Evolutionary conservation across 1,140 invertebrate genomes (phyloP), one percentile per base, ranked within the genome.

Genomic region (Drosophila sulfurigaster): DNA sequence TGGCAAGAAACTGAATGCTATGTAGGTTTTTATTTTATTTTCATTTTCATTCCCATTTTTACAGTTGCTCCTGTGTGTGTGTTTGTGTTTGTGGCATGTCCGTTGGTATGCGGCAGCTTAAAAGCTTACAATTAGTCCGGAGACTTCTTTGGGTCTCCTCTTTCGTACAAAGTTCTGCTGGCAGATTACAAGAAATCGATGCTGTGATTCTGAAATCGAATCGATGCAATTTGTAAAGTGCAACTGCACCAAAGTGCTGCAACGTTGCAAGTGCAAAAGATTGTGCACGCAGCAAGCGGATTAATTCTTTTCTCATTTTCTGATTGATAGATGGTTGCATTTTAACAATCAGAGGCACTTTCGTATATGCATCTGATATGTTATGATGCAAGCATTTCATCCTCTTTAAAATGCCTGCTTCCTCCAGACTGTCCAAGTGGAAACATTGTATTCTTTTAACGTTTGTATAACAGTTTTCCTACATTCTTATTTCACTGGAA

Each of bases 51-150:
- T 32, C 7, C 7, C 6, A 38, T 52, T 52, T 52, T 13, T 30
- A 48, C 11, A 52, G 30, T 15, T 54, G 15, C 11, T 43, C 11
- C 3, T 16, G n/a, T n/a, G 1, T 15, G 5, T 3, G 13, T 16
- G 15, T 48, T 7, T 38, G 6, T 38, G 0, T 43, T 11, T 38
- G 54, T 41, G 35, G 35, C n/a, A 41, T 45, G 59, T 32, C 32
- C 38, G 28, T 30, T 25, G 56, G 41, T 13, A 59, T 62, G 71
- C 57, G 41, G 49, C 49, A 75, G 71, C 71, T 78, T 78, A 70
- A 70, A 54, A 65, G 76, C 59, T 78, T 78, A 75, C 52, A 63
- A 78, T 75, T 78, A 78, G 76, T 59, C 32, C 41, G 45, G 32
- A 54, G 28, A 8, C 5, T 11, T 6, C 1, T 10, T n/a, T n/a